A percentile compares a stretch with the other conserved stretches of the same genome.
Evolutionary conservation across 2,888 invertebrate species (phyloP).

Genomic region (Oithona nana): DNA sequence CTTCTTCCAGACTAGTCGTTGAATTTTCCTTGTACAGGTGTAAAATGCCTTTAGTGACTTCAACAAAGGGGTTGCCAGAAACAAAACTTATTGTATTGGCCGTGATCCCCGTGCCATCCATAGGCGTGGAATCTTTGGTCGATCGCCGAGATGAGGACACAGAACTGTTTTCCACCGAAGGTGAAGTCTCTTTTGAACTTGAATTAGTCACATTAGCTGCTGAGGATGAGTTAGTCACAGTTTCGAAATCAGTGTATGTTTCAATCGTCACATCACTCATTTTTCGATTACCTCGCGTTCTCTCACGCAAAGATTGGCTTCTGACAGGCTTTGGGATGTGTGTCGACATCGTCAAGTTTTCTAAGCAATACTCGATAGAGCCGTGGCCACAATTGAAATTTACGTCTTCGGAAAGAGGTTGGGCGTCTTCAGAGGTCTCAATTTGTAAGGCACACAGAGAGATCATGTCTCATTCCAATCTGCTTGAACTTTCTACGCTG

Average conservation of each 20-base stretch:
- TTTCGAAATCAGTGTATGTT: neutral
- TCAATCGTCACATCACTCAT: neutral
- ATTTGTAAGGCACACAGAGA: neutral
- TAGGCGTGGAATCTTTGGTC: neutral
- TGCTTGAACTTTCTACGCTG: too few relatives aligned
- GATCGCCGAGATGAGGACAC: neutral
- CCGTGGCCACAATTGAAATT: neutral
- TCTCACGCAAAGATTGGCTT: neutral
- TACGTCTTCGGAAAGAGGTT: neutral
- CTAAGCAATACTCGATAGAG: neutral
- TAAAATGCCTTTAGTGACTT: conserved; percentile 85
- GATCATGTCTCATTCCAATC: neutral
- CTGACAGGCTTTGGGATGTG: neutral
- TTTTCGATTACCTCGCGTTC: neutral
- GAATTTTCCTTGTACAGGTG: conserved; percentile 96
- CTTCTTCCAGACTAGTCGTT: conserved; percentile 25
- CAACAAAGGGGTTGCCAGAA: conserved; percentile 90
- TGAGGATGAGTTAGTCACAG: neutral
- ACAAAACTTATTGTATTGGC: conserved; percentile 38
- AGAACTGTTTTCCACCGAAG: neutral
- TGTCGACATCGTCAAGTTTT: neutral
- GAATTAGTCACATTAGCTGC: neutral
- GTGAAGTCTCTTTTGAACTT: conserved; percentile 7
- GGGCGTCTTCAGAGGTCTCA: neutral
- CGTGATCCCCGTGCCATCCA: neutral